These are phyloP conservation scores for Strongylocentrotus purpuratus DNA, from an alignment of 35 echinoderm and acorn worm genomes.

Conservation along the genomic window DNA sequence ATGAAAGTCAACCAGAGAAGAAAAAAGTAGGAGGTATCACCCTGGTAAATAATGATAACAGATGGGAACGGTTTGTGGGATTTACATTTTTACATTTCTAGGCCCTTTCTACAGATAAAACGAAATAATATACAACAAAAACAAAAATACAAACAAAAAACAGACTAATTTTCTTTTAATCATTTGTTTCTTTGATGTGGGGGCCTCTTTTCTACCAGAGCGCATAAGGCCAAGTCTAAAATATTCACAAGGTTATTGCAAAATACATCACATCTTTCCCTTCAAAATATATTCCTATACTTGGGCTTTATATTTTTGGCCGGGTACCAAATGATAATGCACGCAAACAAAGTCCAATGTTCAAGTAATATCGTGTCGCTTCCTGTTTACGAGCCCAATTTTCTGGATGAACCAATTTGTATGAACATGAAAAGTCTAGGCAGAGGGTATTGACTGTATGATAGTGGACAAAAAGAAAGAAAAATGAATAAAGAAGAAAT, in stretches of 20 bases:
- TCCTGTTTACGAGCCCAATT: not conserved
- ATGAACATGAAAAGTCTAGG: not conserved
- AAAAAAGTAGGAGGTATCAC: too few relatives aligned
- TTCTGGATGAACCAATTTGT: not conserved
- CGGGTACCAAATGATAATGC: not conserved
- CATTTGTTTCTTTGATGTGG: too few relatives aligned
- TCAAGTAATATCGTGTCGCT: not conserved
- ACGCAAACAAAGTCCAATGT: not conserved
- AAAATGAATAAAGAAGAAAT: not conserved
- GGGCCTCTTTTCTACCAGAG: too few relatives aligned
- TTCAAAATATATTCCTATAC: not conserved
- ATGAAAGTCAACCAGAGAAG: too few relatives aligned
- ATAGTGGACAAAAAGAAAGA: not conserved
- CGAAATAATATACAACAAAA: too few relatives aligned
- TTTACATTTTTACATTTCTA: too few relatives aligned
- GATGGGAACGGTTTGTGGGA: too few relatives aligned
- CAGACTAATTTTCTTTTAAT: too few relatives aligned
- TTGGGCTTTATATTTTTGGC: not conserved
- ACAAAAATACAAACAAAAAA: too few relatives aligned
- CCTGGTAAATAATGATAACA: too few relatives aligned
- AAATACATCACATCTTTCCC: not conserved
- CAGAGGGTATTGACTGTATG: not conserved
- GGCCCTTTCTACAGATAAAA: too few relatives aligned
- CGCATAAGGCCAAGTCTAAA: too few relatives aligned
- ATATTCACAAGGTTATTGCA: not conserved